phyloP scores from a whole-genome alignment of 2,888 invertebrate genomes.

The Helicoverpa assulta region DNA sequence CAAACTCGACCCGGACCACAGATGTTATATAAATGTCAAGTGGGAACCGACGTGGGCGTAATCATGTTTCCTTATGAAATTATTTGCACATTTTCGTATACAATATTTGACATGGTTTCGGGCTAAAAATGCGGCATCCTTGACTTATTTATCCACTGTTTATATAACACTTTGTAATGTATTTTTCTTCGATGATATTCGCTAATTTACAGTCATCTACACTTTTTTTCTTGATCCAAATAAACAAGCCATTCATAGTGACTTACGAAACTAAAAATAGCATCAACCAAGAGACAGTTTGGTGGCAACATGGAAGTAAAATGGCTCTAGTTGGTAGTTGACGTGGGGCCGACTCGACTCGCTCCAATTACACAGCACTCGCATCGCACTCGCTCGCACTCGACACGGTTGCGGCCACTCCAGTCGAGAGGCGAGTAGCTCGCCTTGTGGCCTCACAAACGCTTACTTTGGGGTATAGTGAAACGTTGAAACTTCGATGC shows the following conservation, averaged over 20 bases:
- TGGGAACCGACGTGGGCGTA: slow-evolving; percentile 8
- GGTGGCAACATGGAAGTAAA: slow-evolving; percentile 20
- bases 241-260: slow-evolving; percentile 1
- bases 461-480: slow-evolving; percentile 21
- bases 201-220: background rate
- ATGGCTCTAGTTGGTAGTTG: slow-evolving; percentile 30
- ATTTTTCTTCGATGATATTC: background rate
- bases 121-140: too few relatives aligned
- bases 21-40: slow-evolving; percentile 52
- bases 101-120: background rate
- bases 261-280: slow-evolving; percentile 23
- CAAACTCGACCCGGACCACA: slow-evolving; percentile 23
- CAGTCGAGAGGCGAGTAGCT: slow-evolving; percentile 33
- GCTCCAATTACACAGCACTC: slow-evolving; percentile 59
- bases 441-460: slow-evolving; percentile 32
- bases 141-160: too few relatives aligned
- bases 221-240: background rate
- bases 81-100: slow-evolving; percentile 8
- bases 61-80: slow-evolving; percentile 11
- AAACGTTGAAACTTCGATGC: slow-evolving; percentile 18
- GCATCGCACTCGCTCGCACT: slow-evolving; percentile 45
- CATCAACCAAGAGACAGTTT: slow-evolving; percentile 13
- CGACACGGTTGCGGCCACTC: slow-evolving; percentile 62
- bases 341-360: slow-evolving; percentile 51
- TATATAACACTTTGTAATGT: too few relatives aligned